A percentile compares a stretch with the other conserved stretches of the same genome.
Conservation (phyloP, 2,888 invertebrate species). For the Selenia dentaria region DNA sequence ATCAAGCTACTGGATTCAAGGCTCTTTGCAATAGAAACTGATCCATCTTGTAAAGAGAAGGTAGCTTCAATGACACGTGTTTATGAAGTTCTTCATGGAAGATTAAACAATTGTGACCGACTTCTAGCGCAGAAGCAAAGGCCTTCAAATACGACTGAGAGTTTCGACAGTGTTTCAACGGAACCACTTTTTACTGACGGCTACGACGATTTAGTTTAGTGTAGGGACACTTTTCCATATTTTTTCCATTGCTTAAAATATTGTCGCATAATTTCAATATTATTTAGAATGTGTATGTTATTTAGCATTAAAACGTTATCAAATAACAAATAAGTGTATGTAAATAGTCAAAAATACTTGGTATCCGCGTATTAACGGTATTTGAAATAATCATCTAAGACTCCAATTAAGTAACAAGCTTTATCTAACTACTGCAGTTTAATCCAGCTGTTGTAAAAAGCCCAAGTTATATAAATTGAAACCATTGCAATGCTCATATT, state of each 20-base stretch:
- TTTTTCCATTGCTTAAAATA: background rate
- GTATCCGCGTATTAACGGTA: no score
- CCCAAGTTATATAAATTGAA: no score
- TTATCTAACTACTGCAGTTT: no score
- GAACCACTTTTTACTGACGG: constrained; percentile 66
- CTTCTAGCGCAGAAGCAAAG: constrained; percentile 67
- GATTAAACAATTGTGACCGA: constrained; percentile 73
- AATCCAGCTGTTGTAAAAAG: no score
- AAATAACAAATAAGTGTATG: constrained; percentile 11
- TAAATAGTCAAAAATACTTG: no score
- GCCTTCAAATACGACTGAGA: constrained; percentile 48
- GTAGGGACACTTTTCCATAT: background rate
- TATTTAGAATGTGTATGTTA: constrained; percentile 1
- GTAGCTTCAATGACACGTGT: constrained; percentile 79
- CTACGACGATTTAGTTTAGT: constrained; percentile 65
- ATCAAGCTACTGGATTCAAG: constrained; percentile 78
- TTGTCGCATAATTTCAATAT: constrained; percentile 9
- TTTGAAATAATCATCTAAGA: no score
- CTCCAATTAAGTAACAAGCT: no score
- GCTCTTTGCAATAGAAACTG: constrained; percentile 78
- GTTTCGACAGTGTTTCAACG: constrained; percentile 65
- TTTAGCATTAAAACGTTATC: constrained; percentile 6
- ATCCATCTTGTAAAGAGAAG: constrained; percentile 78
- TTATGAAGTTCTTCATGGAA: constrained; percentile 73
- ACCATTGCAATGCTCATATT: no score